Evolutionary conservation across 2,113 vertebrate genomes (phyloP), one percentile per base, ranked within the genome.

Genomic region (Noctilio leporinus): DNA sequence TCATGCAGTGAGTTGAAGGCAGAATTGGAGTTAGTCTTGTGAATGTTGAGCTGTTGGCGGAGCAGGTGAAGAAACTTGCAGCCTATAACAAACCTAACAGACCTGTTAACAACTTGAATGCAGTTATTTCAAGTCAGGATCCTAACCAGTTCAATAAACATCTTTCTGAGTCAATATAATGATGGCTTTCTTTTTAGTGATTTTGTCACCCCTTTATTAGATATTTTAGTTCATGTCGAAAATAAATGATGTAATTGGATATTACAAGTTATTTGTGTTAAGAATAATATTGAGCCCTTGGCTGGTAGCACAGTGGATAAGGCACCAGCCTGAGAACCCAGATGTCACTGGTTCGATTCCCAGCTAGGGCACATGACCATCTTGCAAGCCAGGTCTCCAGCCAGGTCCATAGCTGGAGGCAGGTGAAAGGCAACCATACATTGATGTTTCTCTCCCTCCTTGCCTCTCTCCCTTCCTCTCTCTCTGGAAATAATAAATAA

Each of bases 111-210:
- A 81, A 89, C 64, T 40, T 73, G 59, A 57, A 64, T 67, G 16
- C 22, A 96, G 16, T 47, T 85, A 81, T 96, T 87, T 89, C 51
- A 82, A 82, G 40, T 78, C 55, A 96, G 65, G 91, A 64, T 80
- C 8, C 11, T 73, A 92, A 77, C 6, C 20, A 72, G 65, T 65
- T 84, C 86, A 91, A 86, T 45, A 49, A 87, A 28, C 90, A 4
- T 51, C 47, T 51, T 87, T 80, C 75, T 65, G 75, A 92, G 11
- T 86, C 19, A 90, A 45, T 72, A 2, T 45, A 89, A 59, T 17
- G 33, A 78, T 45, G 22, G 35, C 7, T 86, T 89, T 80, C 11
- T 78, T n/a, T 82, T 87, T 80, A 86, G 22, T 59, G 1, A 40
- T 57, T 83, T 81, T 84, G 55, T 33, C 17, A 92, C 4, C 15